Percentiles rank a stretch among this genome's conserved stretches.
Evolutionary conservation across 2,113 vertebrate species (phyloP).

Genomic region (Protobothrops flavoviridis): DNA sequence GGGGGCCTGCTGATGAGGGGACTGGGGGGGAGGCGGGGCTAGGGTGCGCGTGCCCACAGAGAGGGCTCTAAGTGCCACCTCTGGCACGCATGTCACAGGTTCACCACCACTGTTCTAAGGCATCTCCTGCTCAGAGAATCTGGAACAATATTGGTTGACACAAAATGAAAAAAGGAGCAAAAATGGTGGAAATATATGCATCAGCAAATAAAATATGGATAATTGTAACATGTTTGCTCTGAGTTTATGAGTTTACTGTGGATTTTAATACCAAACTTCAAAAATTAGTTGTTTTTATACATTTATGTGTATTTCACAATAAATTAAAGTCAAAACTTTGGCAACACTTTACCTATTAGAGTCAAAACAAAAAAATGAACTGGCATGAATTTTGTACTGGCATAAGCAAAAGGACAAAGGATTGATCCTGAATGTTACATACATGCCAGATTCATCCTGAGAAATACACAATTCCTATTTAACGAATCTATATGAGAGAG

Average conservation of each 20-base stretch:
- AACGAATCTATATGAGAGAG: not conserved
- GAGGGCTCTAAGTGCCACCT: too few species aligned
- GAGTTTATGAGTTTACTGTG: not conserved
- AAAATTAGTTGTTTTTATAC: not conserved
- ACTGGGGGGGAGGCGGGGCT: too few species aligned
- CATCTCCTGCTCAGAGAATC: not conserved
- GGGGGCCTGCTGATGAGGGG: too few species aligned
- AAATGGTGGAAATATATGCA: not conserved
- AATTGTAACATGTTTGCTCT: not conserved
- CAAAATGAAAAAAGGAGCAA: not conserved
- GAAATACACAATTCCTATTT: not conserved
- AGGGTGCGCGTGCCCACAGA: too few species aligned
- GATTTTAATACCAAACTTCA: not conserved
- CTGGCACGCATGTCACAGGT: too few species aligned
- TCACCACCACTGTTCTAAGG: not conserved
- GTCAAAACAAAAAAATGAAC: not conserved
- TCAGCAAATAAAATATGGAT: not conserved
- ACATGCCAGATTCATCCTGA: not conserved
- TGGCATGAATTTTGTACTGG: not conserved
- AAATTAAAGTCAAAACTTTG: not conserved
- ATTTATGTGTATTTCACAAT: not conserved
- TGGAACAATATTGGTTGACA: not conserved
- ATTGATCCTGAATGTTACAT: not conserved
- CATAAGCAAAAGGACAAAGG: not conserved
- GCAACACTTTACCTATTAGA: not conserved